phyloP scores from a whole-genome alignment of 2,797 vertebrate species.

The Potorous gilbertii region DNA sequence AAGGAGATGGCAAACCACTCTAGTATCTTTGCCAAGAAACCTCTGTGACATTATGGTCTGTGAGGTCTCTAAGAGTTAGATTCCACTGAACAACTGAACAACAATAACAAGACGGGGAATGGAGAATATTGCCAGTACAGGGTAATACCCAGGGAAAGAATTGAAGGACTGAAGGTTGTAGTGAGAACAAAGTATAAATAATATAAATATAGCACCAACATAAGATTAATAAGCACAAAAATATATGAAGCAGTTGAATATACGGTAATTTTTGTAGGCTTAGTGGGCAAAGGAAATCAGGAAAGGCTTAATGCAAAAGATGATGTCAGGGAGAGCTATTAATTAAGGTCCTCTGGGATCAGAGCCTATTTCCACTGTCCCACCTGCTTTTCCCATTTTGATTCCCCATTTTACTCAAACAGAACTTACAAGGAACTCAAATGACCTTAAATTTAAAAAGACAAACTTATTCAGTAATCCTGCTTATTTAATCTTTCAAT shows the following conservation, averaged over 20 bases:
- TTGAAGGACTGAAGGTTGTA: background rate
- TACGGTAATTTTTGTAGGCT: background rate
- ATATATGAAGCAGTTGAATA: background rate
- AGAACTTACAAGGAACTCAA: constrained; percentile 12
- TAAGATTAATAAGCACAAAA: background rate
- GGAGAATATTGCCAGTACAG: background rate
- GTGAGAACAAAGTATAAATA: background rate
- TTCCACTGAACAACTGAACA: background rate
- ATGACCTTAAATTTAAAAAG: constrained; percentile 20
- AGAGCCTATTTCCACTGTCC: background rate
- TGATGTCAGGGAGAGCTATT: background rate
- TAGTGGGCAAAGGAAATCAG: background rate
- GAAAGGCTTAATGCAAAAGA: background rate
- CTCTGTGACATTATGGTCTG: background rate
- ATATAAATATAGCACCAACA: background rate
- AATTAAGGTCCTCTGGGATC: background rate
- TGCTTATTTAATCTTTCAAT: constrained; percentile 50
- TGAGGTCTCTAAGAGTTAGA: background rate
- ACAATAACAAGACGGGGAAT: background rate
- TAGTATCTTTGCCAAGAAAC: background rate
- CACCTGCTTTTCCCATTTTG: constrained; percentile 1
- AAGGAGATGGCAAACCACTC: background rate
- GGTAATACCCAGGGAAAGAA: background rate
- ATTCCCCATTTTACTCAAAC: constrained; percentile 1
- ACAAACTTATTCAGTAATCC: constrained; percentile 44